Base-by-base conservation (phyloP, 2,797 vertebrate genomes). In the Coregonus suidteri region DNA sequence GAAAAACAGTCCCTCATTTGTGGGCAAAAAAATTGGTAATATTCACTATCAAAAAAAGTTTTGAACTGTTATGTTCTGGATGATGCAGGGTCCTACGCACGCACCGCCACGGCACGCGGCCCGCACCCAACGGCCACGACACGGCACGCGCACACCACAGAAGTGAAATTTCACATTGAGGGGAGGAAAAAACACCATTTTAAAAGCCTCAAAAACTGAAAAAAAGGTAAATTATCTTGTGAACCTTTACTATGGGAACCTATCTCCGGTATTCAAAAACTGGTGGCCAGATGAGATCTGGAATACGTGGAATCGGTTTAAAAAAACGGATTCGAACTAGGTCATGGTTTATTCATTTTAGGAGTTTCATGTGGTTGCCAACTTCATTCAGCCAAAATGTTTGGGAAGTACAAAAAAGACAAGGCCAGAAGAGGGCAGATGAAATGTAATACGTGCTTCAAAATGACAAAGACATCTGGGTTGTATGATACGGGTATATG, bases 291-390 rank as follows among this genome's bases (percentile, higher is more conserved):
- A 76, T 68, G 81, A 83, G 83, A 88, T 91, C 89, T 89, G 88
- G n/a, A n/a, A 92, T 87, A 87, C n/a, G 76, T 30, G 82, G n/a
- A 91, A 90, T 84, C 81, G 73, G 83, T 87, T 91, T n/a, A n/a
- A n/a, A n/a, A n/a, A 91, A 94, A 93, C 75, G 80, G n/a, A 90
- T 85, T 85, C 84, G 86, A 79, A 77, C 65, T 0, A 75, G 54
- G 83, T 76, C 87, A 92, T 94, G 88, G 91, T 92, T 93, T 92
- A 93, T 93, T 92, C 91, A 93, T 90, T 80, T n/a, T 3, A 70
- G 78, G 64, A 77, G 84, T 82, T 86, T 79, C 2, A 11, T 77
- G 77, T 88, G 82, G n/a, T 84, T 77, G 82, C 81, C n/a, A 85
- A 86, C 79, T 83, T 77, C 71, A 71, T 34, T 35, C 15, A 35